Conservation (phyloP, 2,888 invertebrate species). For the Thumatha senex region DNA sequence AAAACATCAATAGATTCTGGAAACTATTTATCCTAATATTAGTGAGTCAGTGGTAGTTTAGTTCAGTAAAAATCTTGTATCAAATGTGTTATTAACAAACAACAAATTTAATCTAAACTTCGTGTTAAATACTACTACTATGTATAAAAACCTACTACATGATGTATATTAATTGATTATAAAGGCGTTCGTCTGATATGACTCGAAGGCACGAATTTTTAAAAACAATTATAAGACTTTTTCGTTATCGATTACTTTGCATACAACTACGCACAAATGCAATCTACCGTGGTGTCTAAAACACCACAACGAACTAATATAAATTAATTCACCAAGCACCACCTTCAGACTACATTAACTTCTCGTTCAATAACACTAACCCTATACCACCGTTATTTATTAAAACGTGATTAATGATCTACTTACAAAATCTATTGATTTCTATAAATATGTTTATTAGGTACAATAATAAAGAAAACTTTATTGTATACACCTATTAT, state of each 20-base stretch:
- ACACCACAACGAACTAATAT: slow-evolving; percentile 38
- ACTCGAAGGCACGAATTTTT: slow-evolving; percentile 76
- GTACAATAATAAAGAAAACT: slow-evolving; percentile 58
- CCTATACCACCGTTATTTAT: slow-evolving; percentile 61
- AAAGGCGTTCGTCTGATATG: slow-evolving; percentile 80
- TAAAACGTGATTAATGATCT: slow-evolving; percentile 62
- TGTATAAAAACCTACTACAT: slow-evolving; percentile 71
- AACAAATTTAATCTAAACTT: slow-evolving; percentile 55
- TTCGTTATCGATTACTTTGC: slow-evolving; percentile 46
- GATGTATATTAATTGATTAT: slow-evolving; percentile 54
- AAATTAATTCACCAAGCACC: slow-evolving; percentile 64
- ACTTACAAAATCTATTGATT: slow-evolving; percentile 45
- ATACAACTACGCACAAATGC: slow-evolving; percentile 44
- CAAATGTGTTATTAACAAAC: slow-evolving; percentile 48
- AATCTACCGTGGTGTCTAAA: slow-evolving; percentile 28
- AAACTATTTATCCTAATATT: slow-evolving; percentile 26
- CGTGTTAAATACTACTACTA: slow-evolving; percentile 54
- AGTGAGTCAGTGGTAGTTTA: slow-evolving; percentile 35
- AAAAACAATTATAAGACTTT: slow-evolving; percentile 52
- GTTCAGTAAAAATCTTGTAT: slow-evolving; percentile 45
- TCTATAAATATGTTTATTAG: slow-evolving; percentile 62
- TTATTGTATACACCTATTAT: slow-evolving; percentile 78
- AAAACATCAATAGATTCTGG: slow-evolving; percentile 35
- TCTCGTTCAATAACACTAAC: slow-evolving; percentile 58
- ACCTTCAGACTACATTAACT: slow-evolving; percentile 51